Evolutionary conservation across 2,888 invertebrate species (phyloP), one percentile per base, ranked within the genome.

Genomic region (Odontomyia ornata): DNA sequence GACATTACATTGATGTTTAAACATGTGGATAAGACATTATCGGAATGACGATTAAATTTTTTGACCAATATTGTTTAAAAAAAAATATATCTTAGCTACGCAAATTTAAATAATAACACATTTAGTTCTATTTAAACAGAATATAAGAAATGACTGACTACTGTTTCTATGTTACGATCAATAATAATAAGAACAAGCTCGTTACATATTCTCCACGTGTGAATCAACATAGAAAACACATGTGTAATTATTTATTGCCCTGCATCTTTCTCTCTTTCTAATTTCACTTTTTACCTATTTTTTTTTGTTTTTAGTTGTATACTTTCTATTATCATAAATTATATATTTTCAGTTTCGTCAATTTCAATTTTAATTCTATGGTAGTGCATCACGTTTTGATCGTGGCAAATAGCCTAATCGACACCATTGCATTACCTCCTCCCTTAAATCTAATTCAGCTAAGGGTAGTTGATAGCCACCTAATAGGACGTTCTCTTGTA

Each of bases 401-500:
- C 86, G 82, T 23, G 86, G 81, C 80, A 87, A 80, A 76, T 85
- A 82, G 0, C 89, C 89, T 77, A 97, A 87, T 0, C 93, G 91
- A 86, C 95, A 96, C 96, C 98, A 98, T 80, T 93, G 93, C 1
- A 93, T 91, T 0, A 92, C 92, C 86, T 97, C 96, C 80, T 91
- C 90, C 1, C 91, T 89, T 79, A 97, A 88, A 82, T 95, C 92
- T 79, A 95, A 86, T 47, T 92, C 89, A 78, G 89, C 88, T 15
- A 98, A 88, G 1, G 92, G 92, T 81, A 98, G 90, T 81, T 93
- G 92, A 77, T 95, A 93, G n/a, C 97, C 97, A 28, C 98, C 98
- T 11, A 98, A 89, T 85, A 97, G 95, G 87, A 96, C 95, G 87
- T 98, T 98, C 86, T 97, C 97, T 85, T 97, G 97, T 57, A 98